Conservation (phyloP, 2,888 invertebrate species). For the Dynastes hyllus region DNA sequence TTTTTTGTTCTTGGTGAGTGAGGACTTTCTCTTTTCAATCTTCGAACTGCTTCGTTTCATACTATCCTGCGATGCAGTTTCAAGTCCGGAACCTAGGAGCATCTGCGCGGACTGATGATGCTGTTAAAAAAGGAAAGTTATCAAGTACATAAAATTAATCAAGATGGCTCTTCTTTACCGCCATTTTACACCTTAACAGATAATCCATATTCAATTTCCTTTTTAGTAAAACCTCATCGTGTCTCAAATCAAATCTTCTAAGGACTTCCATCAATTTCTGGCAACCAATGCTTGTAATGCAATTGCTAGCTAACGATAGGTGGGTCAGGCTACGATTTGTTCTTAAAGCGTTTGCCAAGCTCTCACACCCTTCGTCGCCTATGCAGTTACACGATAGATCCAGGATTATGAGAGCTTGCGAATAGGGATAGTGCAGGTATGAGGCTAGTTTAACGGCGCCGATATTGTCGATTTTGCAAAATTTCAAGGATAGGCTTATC, state of each 20-base stretch:
- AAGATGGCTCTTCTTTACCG: neutral
- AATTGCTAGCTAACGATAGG: slow-evolving; percentile 65
- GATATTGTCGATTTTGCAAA: slow-evolving; percentile 65
- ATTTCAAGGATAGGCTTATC: slow-evolving; percentile 63
- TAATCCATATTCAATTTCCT: slow-evolving; percentile 55
- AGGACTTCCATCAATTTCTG: slow-evolving; percentile 57
- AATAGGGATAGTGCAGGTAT: slow-evolving; percentile 59
- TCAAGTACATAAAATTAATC: too few species aligned
- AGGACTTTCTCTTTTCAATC: too few species aligned
- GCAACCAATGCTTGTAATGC: slow-evolving; percentile 62
- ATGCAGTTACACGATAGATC: slow-evolving; percentile 68
- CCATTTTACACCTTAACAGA: slow-evolving; percentile 33
- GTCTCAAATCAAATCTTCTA: slow-evolving; percentile 63
- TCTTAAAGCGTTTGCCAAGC: slow-evolving; percentile 65
- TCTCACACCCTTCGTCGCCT: slow-evolving; percentile 63
- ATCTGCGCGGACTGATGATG: too few species aligned
- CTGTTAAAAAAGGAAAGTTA: too few species aligned
- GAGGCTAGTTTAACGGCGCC: slow-evolving; percentile 62
- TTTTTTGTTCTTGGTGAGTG: too few species aligned
- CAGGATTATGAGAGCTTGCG: slow-evolving; percentile 62
- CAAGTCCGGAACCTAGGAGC: too few species aligned
- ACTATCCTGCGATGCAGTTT: too few species aligned
- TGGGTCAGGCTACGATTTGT: slow-evolving; percentile 62
- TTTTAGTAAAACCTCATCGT: slow-evolving; percentile 65
- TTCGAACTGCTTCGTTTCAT: too few species aligned